A percentile compares a stretch with the other conserved stretches of the same genome.
These are phyloP conservation scores for Achlya flavicornis DNA, from an alignment of 2,888 invertebrate genomes.

Conservation along the genomic window DNA sequence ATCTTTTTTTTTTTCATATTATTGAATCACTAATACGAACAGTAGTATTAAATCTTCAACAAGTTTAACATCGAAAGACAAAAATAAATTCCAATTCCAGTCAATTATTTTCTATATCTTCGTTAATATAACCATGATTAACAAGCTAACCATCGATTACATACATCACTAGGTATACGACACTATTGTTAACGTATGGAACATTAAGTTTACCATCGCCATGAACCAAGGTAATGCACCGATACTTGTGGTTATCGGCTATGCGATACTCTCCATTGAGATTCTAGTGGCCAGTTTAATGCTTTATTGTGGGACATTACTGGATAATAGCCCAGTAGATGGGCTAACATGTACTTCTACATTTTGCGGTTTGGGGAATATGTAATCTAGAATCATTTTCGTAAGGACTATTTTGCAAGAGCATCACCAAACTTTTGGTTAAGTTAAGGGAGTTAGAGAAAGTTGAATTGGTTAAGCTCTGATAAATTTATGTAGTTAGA, in stretches of 20 bases:
- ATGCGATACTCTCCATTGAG: slow-evolving; percentile 29
- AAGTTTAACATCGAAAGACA: too few relatives aligned
- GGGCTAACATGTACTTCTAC: not conserved
- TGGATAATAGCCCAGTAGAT: slow-evolving; percentile 15
- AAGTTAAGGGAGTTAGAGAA: not conserved
- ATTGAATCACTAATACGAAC: too few relatives aligned
- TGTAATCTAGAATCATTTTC: not conserved
- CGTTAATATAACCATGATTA: not conserved
- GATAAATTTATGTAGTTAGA: not conserved
- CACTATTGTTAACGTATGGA: not conserved
- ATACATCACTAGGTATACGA: not conserved
- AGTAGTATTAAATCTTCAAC: too few relatives aligned
- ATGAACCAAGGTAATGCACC: slow-evolving; percentile 26
- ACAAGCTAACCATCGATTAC: not conserved
- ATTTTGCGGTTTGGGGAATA: not conserved
- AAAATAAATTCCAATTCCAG: too few relatives aligned
- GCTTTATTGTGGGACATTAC: slow-evolving; percentile 26
- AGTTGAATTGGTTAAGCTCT: not conserved
- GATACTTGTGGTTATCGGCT: slow-evolving; percentile 38
- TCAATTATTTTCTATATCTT: not conserved
- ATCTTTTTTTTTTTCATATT: too few relatives aligned
- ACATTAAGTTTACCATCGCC: slow-evolving; percentile 20
- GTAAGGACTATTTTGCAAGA: not conserved
- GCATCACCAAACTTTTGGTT: not conserved
- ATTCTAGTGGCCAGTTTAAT: slow-evolving; percentile 19